These are phyloP conservation scores for Orussus abietinus DNA, from an alignment of 1,140 invertebrate species.

Conservation along the genomic window DNA sequence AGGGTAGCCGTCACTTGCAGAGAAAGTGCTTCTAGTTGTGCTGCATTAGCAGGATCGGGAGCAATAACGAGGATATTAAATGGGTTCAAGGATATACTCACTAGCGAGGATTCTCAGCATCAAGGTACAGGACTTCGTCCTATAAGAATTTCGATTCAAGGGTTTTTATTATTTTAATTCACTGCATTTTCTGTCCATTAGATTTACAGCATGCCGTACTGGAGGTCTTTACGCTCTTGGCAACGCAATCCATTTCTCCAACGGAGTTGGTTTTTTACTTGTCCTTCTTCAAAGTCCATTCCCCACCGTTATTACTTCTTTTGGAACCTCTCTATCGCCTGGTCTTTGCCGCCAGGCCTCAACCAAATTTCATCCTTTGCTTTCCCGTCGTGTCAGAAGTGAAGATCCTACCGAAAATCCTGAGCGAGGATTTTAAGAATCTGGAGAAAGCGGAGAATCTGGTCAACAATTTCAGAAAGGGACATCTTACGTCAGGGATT, in stretches of 20 bases:
- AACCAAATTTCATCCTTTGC: slow-evolving; percentile 58
- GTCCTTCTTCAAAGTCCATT: slow-evolving; percentile 54
- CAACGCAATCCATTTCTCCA: slow-evolving; percentile 55
- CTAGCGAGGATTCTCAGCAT: slow-evolving; percentile 31
- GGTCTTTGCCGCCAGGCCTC: slow-evolving; percentile 45
- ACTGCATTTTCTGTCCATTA: slow-evolving; percentile 36
- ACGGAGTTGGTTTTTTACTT: slow-evolving; percentile 56
- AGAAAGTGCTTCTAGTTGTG: slow-evolving; percentile 49
- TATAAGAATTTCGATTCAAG: slow-evolving; percentile 5
- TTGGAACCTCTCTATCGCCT: slow-evolving; percentile 55
- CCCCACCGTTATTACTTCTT: slow-evolving; percentile 53
- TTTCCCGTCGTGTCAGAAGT: slow-evolving; percentile 48
- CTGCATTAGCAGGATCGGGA: slow-evolving; percentile 44
- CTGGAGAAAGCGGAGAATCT: slow-evolving; percentile 38
- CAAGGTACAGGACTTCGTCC: slow-evolving; percentile 28
- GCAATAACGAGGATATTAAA: slow-evolving; percentile 44
- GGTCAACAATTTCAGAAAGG: slow-evolving; percentile 41
- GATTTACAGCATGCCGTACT: slow-evolving; percentile 60
- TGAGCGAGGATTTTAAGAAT: slow-evolving; percentile 29
- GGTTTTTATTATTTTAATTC: background rate
- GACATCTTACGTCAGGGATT: slow-evolving; percentile 39
- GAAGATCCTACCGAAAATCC: slow-evolving; percentile 9
- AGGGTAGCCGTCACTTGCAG: slow-evolving; percentile 45
- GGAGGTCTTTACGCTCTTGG: slow-evolving; percentile 58
- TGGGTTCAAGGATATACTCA: slow-evolving; percentile 43